Conservation (phyloP, 2,113 vertebrate genomes). For the Camelus dromedarius region DNA sequence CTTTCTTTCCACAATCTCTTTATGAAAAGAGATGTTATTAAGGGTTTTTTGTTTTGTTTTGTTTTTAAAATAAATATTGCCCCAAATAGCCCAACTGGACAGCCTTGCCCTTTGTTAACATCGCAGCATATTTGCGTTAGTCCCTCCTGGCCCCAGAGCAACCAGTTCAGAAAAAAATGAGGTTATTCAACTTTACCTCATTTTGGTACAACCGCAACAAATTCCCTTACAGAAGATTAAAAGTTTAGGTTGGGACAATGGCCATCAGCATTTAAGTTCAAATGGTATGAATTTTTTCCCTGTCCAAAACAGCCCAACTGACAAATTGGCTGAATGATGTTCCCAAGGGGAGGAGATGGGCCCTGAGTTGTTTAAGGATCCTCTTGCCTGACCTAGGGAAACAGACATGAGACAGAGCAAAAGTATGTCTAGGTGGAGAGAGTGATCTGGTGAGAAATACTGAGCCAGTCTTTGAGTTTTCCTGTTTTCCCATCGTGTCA, state of each 20-base stretch:
- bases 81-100: neutral
- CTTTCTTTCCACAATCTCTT: neutral
- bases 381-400: neutral
- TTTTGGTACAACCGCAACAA: neutral
- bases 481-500: neutral
- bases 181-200: neutral
- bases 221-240: neutral
- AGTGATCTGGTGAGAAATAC: neutral
- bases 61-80: slow-evolving; percentile 7
- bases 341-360: no score
- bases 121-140: neutral
- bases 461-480: neutral
- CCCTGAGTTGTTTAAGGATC: neutral
- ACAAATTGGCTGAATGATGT: neutral
- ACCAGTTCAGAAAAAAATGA: neutral
- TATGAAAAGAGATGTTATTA: neutral
- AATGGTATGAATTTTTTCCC: neutral
- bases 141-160: neutral
- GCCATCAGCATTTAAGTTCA: neutral
- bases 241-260: neutral
- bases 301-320: neutral
- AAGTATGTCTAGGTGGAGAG: neutral
- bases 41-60: neutral
- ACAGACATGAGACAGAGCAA: neutral
- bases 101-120: neutral